phyloP scores from a whole-genome alignment of 1,140 invertebrate genomes.

The Ditylenchus dipsaci region DNA sequence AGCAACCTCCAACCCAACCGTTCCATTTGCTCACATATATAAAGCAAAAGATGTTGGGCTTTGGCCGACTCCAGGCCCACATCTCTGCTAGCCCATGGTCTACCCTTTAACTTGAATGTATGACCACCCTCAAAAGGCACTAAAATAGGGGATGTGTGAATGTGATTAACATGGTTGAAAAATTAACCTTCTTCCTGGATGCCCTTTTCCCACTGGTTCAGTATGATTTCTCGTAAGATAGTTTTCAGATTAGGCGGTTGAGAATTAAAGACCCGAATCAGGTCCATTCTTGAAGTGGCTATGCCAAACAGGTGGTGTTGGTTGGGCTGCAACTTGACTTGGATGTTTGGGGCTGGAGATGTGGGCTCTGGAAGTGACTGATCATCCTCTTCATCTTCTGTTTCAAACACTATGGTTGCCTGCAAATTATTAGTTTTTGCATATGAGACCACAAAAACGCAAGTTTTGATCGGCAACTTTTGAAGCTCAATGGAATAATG shows the following conservation, averaged over 20 bases:
- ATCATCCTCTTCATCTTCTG: background rate
- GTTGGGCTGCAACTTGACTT: background rate
- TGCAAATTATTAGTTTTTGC: background rate
- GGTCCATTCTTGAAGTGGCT: background rate
- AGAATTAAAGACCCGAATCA: background rate
- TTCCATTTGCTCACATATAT: constrained; percentile 2
- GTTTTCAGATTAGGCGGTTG: background rate
- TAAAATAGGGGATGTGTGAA: background rate
- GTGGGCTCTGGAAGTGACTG: background rate
- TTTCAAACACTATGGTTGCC: constrained; percentile 1
- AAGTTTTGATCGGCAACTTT: too few species aligned
- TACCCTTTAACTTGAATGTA: background rate
- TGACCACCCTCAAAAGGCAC: background rate
- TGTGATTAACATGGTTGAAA: background rate
- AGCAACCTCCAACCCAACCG: constrained; percentile 7
- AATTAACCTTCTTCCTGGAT: constrained; percentile 5
- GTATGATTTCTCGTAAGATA: background rate
- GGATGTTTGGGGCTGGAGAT: background rate
- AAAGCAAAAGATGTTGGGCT: background rate
- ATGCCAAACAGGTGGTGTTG: constrained; percentile 3
- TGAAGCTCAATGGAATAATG: too few species aligned
- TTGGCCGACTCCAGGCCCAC: background rate
- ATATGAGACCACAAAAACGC: too few species aligned
- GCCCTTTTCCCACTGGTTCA: background rate
- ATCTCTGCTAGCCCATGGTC: background rate